Conservation (phyloP, 64 coral and sea anemone genomes). For the Porites australiensis region DNA sequence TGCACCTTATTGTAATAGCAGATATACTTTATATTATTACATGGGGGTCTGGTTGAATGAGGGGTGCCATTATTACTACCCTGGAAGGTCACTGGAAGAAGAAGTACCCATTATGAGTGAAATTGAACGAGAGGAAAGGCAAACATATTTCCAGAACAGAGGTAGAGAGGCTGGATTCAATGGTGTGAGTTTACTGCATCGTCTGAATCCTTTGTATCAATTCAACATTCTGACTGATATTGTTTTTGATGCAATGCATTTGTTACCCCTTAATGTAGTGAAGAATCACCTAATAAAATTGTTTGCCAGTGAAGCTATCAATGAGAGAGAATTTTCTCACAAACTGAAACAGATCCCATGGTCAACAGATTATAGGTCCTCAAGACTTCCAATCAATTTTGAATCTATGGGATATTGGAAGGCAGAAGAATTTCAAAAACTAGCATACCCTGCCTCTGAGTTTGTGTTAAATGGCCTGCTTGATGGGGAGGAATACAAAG, state of each 20-base stretch:
- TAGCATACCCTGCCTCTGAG: slow-evolving; percentile 72
- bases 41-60: slow-evolving; percentile 60
- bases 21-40: neutral
- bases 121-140: slow-evolving; percentile 69
- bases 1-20: neutral
- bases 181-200: slow-evolving; percentile 67
- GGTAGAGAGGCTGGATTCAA: slow-evolving; percentile 69
- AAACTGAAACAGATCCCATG: slow-evolving; percentile 80
- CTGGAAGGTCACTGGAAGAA: slow-evolving; percentile 67
- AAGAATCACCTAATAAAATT: slow-evolving; percentile 77
- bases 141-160: slow-evolving; percentile 55
- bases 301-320: slow-evolving; percentile 9
- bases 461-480: slow-evolving; percentile 67
- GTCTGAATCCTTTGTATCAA: slow-evolving; percentile 59
- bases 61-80: slow-evolving; percentile 70
- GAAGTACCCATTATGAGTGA: slow-evolving; percentile 58
- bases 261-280: slow-evolving; percentile 71
- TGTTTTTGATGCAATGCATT: slow-evolving; percentile 86
- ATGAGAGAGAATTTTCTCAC: slow-evolving; percentile 56
- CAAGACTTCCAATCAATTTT: slow-evolving; percentile 72
- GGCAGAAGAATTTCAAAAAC: slow-evolving; percentile 75
- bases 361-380: slow-evolving; percentile 73
- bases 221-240: slow-evolving; percentile 67
- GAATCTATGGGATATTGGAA: slow-evolving; percentile 74
- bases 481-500: slow-evolving; percentile 59